phyloP scores from a whole-genome alignment of 1,140 invertebrate species.

The Aleiodes sp. region DNA sequence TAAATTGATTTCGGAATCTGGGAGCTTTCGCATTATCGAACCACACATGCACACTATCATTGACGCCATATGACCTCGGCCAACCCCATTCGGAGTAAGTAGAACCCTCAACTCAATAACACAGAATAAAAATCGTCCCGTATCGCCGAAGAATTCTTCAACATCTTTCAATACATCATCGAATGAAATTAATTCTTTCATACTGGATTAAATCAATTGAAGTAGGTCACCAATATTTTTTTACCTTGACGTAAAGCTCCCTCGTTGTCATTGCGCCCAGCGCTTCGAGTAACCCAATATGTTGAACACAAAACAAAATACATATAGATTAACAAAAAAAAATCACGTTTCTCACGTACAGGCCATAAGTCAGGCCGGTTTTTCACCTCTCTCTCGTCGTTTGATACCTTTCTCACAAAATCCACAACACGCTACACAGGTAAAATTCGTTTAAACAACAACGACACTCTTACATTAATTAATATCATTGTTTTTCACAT shows the following conservation, averaged over 20 bases:
- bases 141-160: conserved; percentile 7
- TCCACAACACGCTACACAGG: not conserved
- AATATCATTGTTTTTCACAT: not conserved
- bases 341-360: conserved; percentile 12
- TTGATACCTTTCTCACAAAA: not conserved
- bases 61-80: conserved; percentile 44
- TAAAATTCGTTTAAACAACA: not conserved
- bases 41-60: conserved; percentile 38
- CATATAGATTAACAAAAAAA: not conserved
- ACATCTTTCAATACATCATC: not conserved
- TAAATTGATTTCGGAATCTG: not conserved
- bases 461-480: not conserved
- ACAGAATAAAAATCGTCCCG: conserved; percentile 16
- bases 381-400: not conserved
- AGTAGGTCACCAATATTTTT: conserved; percentile 13
- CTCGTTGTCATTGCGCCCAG: conserved; percentile 55
- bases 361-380: conserved; percentile 9
- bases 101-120: conserved; percentile 32
- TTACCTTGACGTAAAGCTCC: conserved; percentile 64
- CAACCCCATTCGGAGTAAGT: conserved; percentile 42
- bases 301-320: conserved; percentile 1
- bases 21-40: not conserved
- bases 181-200: not conserved
- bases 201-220: not conserved
- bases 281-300: conserved; percentile 3